Evolutionary conservation across 2,113 vertebrate genomes (phyloP).

Genomic region (Sinocyclocheilus rhinocerous): DNA sequence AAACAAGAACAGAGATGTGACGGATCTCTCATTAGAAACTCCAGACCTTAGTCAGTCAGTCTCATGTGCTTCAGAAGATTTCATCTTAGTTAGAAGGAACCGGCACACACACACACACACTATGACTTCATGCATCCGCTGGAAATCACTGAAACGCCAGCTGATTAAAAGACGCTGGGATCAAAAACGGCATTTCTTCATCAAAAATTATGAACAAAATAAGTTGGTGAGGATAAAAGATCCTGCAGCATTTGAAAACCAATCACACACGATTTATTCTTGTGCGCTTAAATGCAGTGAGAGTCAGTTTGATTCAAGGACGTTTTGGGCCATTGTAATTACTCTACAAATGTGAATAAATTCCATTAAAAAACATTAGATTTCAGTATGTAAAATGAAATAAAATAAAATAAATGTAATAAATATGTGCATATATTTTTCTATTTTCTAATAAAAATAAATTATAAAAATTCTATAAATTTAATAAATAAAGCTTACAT

Average conservation of each 20-base stretch:
- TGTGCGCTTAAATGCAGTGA: neutral
- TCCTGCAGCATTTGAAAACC: neutral
- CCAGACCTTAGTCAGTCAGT: neutral
- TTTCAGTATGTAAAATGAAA: neutral
- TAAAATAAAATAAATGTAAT: neutral
- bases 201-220: too few relatives aligned
- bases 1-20: neutral
- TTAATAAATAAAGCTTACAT: neutral
- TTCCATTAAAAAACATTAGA: too few relatives aligned
- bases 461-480: neutral
- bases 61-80: neutral
- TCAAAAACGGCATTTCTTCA: neutral
- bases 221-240: too few relatives aligned
- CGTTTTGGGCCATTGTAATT: neutral
- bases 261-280: neutral
- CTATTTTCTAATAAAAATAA: neutral
- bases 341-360: neutral
- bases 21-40: slow-evolving; percentile 18
- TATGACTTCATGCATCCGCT: neutral
- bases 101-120: neutral
- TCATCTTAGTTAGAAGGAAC: neutral
- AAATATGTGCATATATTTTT: neutral
- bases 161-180: neutral
- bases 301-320: neutral
- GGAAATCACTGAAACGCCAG: neutral